phyloP scores from a whole-genome alignment of 2,888 invertebrate species.

The Leucophora obtusa region DNA sequence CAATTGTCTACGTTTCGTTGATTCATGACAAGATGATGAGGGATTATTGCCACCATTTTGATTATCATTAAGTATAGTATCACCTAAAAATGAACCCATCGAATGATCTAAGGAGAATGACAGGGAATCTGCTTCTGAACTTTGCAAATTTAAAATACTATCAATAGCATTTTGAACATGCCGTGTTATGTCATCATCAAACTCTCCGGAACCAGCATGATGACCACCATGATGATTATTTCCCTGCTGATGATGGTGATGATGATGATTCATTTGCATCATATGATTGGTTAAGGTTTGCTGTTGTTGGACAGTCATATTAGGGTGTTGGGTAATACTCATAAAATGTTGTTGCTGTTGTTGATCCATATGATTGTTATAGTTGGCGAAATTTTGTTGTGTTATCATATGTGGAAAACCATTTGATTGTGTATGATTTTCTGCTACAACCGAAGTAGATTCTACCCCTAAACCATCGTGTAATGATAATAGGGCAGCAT shows the following conservation, averaged over 20 bases:
- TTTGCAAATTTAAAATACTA: conserved; percentile 86
- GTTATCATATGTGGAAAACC: conserved; percentile 52
- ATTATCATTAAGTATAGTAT: conserved; percentile 76
- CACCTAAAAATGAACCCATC: conserved; percentile 77
- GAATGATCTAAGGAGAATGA: conserved; percentile 76
- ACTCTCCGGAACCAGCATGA: conserved; percentile 72
- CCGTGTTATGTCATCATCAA: conserved; percentile 84
- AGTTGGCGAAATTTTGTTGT: conserved; percentile 65
- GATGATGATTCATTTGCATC: conserved; percentile 70
- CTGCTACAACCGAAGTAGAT: conserved; percentile 54
- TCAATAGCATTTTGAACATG: conserved; percentile 90
- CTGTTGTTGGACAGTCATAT: conserved; percentile 67
- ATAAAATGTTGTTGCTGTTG: conserved; percentile 70
- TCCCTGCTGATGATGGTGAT: conserved; percentile 67
- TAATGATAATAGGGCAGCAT: conserved; percentile 72
- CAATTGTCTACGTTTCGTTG: conserved; percentile 67
- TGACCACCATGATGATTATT: conserved; percentile 61
- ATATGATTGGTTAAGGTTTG: conserved; percentile 62
- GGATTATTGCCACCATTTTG: conserved; percentile 66
- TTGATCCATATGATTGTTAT: conserved; percentile 41
- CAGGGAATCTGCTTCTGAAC: conserved; percentile 78
- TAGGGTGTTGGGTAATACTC: conserved; percentile 65
- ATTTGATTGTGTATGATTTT: conserved; percentile 48
- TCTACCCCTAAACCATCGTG: conserved; percentile 74
- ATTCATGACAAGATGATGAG: conserved; percentile 69